A percentile compares a stretch with the other conserved stretches of the same genome.
Conservation (phyloP, 2,888 invertebrate species). For the Ceriagrion tenellum region DNA sequence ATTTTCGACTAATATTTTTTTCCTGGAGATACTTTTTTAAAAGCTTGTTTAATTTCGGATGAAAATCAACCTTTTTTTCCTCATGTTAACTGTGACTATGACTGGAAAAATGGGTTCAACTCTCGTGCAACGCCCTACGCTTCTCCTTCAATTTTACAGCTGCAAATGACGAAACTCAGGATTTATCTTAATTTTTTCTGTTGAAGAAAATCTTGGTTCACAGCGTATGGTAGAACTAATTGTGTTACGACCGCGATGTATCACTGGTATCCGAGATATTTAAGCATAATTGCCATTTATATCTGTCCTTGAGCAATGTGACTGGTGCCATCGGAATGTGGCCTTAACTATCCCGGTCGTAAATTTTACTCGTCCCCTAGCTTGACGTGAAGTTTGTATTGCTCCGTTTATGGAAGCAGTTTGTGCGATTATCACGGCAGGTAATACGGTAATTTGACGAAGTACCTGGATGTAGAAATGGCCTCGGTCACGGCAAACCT, state of each 20-base stretch:
- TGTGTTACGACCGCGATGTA: neutral
- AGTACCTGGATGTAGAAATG: neutral
- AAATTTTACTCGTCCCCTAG: neutral
- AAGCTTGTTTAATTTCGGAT: too few species aligned
- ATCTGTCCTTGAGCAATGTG: neutral
- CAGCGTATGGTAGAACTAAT: neutral
- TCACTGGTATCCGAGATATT: neutral
- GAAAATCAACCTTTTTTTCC: too few species aligned
- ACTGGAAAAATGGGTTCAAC: too few species aligned
- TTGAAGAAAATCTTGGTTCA: too few species aligned
- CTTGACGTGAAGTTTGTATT: neutral
- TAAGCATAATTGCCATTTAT: neutral
- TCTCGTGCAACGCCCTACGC: too few species aligned
- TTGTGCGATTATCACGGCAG: neutral
- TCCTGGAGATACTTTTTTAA: too few species aligned
- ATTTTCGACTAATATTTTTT: too few species aligned
- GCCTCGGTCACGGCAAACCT: neutral
- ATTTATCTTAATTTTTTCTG: too few species aligned
- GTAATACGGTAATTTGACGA: neutral
- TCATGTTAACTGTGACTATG: too few species aligned
- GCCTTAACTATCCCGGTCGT: neutral
- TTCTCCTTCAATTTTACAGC: too few species aligned
- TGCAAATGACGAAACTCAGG: too few species aligned
- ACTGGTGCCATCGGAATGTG: neutral
- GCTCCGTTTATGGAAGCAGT: neutral